phyloP scores from a whole-genome alignment of 1,140 invertebrate genomes.

The Stenopsyche tienmushanensis region DNA sequence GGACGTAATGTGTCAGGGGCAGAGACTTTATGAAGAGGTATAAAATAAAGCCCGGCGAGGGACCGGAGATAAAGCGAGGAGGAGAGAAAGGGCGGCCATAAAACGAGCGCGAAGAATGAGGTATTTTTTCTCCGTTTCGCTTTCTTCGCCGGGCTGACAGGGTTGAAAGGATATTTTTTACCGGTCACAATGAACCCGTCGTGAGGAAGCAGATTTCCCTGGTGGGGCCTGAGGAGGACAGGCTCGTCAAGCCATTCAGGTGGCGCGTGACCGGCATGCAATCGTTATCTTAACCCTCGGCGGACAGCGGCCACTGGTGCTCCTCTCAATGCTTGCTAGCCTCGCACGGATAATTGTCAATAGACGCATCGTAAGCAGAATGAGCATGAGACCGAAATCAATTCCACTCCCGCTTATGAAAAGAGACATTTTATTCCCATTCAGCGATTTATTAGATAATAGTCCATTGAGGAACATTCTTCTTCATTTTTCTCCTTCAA shows the following conservation, averaged over 20 bases:
- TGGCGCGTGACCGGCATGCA: slow-evolving; percentile 38
- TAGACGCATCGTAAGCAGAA: slow-evolving; percentile 8
- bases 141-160: neutral
- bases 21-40: slow-evolving; percentile 17
- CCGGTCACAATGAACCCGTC: slow-evolving; percentile 36
- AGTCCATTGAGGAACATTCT: too few species aligned
- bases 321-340: slow-evolving; percentile 10
- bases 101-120: neutral
- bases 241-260: slow-evolving; percentile 39
- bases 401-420: slow-evolving; percentile 11
- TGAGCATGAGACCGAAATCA: slow-evolving; percentile 1
- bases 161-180: slow-evolving; percentile 30
- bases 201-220: slow-evolving; percentile 38
- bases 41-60: slow-evolving; percentile 18
- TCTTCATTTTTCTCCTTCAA: too few species aligned
- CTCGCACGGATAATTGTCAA: slow-evolving; percentile 36
- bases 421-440: too few species aligned
- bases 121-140: slow-evolving; percentile 4
- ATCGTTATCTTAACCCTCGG: slow-evolving; percentile 21
- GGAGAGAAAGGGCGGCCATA: neutral
- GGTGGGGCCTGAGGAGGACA: slow-evolving; percentile 33
- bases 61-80: neutral
- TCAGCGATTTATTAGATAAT: too few species aligned
- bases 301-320: slow-evolving; percentile 1
- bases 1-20: slow-evolving; percentile 14